These are phyloP conservation scores for Nomada fabriciana DNA, from an alignment of 2,888 invertebrate genomes.

Conservation along the genomic window DNA sequence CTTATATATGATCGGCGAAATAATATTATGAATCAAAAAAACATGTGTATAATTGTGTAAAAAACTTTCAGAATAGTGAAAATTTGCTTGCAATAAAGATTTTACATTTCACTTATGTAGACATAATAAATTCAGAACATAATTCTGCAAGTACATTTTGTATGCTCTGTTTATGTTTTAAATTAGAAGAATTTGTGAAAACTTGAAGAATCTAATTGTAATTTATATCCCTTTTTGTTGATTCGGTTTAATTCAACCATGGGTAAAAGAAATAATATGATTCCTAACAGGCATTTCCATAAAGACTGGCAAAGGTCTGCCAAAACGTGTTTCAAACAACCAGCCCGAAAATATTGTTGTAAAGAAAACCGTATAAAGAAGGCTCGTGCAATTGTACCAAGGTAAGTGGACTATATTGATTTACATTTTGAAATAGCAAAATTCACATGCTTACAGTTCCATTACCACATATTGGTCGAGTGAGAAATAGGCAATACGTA, in stretches of 20 bases:
- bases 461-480: too few species aligned
- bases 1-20: slow-evolving; percentile 11
- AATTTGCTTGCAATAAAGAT: neutral
- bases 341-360: slow-evolving; percentile 96
- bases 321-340: slow-evolving; percentile 99
- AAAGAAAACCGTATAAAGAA: slow-evolving; percentile 95
- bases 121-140: slow-evolving; percentile 20
- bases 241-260: slow-evolving; percentile 71
- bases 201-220: too few species aligned
- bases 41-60: neutral
- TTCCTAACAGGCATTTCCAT: slow-evolving; percentile 99
- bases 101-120: neutral
- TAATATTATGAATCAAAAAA: neutral
- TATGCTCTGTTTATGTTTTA: too few species aligned
- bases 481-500: too few species aligned
- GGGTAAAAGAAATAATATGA: slow-evolving; percentile 92
- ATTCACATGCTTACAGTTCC: neutral
- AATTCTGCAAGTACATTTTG: neutral
- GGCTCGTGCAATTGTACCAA: slow-evolving; percentile 95
- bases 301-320: slow-evolving; percentile 99
- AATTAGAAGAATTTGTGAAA: neutral
- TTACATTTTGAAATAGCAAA: neutral
- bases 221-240: neutral
- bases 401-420: slow-evolving; percentile 86
- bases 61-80: neutral